Conservation (phyloP, 1,140 invertebrate species). For the Aphidius gifuensis region DNA sequence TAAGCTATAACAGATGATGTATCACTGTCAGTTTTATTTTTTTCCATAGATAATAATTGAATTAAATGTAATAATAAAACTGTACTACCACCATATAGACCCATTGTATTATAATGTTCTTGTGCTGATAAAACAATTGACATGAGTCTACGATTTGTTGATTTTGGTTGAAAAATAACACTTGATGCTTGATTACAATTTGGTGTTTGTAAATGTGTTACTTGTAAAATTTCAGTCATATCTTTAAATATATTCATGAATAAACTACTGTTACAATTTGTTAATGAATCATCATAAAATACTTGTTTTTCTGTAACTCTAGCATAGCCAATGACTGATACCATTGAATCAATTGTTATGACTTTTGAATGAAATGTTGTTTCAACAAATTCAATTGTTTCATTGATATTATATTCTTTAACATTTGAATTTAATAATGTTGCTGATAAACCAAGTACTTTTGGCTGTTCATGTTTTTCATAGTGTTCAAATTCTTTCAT, state of each 20-base stretch:
- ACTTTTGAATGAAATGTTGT: conserved; percentile 68
- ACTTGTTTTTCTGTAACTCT: conserved; percentile 49
- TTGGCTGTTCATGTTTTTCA: conserved; percentile 56
- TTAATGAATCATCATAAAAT: neutral
- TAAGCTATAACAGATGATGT: conserved; percentile 27
- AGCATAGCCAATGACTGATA: conserved; percentile 63
- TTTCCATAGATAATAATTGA: conserved; percentile 54
- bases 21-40: conserved; percentile 22
- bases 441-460: conserved; percentile 79
- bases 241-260: too few relatives aligned
- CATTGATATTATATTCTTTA: conserved; percentile 37
- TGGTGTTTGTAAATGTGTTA: too few relatives aligned
- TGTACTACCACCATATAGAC: conserved; percentile 60
- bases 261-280: too few relatives aligned
- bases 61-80: conserved; percentile 60
- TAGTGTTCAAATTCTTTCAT: conserved; percentile 64
- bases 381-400: conserved; percentile 61
- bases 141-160: conserved; percentile 48
- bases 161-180: conserved; percentile 31
- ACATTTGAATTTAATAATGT: conserved; percentile 76
- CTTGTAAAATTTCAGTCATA: too few relatives aligned
- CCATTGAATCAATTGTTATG: conserved; percentile 65
- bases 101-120: conserved; percentile 53
- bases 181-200: conserved; percentile 26
- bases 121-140: conserved; percentile 48